A percentile compares a stretch with the other conserved stretches of the same genome.
phyloP scores from a whole-genome alignment of 2,888 invertebrate genomes.

The Orthosia gracilis region DNA sequence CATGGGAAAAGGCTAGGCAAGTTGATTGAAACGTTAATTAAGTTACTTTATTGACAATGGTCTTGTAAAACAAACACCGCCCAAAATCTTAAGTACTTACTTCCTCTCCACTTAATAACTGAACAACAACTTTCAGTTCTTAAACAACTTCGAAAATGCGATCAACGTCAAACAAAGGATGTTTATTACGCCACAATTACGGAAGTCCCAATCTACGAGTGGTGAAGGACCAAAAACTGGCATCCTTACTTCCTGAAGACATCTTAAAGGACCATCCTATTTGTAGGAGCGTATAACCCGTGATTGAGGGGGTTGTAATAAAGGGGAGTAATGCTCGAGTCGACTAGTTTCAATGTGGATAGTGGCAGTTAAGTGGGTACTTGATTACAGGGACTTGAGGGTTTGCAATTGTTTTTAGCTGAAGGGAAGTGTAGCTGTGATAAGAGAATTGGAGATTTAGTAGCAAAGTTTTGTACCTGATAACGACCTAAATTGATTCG shows the following conservation, averaged over 20 bases:
- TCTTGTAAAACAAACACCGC: neutral
- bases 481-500: neutral
- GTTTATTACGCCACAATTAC: conserved; percentile 42
- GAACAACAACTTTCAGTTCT: conserved; percentile 10
- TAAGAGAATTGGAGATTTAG: neutral
- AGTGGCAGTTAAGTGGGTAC: conserved; percentile 47
- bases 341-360: conserved; percentile 47
- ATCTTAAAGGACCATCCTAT: conserved; percentile 23
- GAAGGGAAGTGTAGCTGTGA: neutral
- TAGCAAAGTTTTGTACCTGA: neutral
- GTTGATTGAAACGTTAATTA: neutral
- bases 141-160: conserved; percentile 34
- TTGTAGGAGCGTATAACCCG: conserved; percentile 41
- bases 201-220: conserved; percentile 27
- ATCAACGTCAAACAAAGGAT: conserved; percentile 46
- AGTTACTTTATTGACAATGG: neutral
- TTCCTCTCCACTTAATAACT: conserved; percentile 14
- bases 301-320: conserved; percentile 61
- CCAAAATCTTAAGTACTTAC: conserved; percentile 8
- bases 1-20: too few species aligned
- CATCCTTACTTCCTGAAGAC: conserved; percentile 31
- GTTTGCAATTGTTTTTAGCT: conserved; percentile 27
- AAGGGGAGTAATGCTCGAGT: conserved; percentile 51
- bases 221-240: conserved; percentile 34
- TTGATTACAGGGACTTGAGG: conserved; percentile 29